These are phyloP conservation scores for Lasioglossum baleicum DNA, from an alignment of 1,140 invertebrate genomes.

Conservation along the genomic window DNA sequence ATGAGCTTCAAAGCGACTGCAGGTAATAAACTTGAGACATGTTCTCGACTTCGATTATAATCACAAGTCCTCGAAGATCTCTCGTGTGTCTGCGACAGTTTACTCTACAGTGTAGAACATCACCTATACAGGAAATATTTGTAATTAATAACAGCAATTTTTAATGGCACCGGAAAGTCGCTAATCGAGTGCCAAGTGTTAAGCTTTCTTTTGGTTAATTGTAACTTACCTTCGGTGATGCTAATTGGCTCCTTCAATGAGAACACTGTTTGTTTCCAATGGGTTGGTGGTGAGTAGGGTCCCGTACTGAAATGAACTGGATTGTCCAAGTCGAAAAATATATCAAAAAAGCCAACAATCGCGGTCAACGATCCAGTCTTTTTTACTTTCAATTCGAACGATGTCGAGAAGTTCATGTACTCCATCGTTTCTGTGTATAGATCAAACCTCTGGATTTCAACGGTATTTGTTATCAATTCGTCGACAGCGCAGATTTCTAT, in stretches of 20 bases:
- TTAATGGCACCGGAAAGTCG: too few species aligned
- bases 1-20: conserved; percentile 50
- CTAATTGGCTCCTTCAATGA: conserved; percentile 88
- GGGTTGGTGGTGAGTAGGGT: conserved; percentile 88
- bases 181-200: too few species aligned
- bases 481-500: conserved; percentile 91
- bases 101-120: conserved; percentile 83
- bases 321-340: conserved; percentile 89
- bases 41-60: conserved; percentile 79
- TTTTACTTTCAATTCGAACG: conserved; percentile 87
- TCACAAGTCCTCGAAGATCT: conserved; percentile 82
- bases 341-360: conserved; percentile 96
- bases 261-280: conserved; percentile 99
- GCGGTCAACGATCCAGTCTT: conserved; percentile 90
- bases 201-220: neutral
- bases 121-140: conserved; percentile 76
- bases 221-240: conserved; percentile 85
- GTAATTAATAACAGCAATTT: neutral
- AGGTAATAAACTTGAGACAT: conserved; percentile 73
- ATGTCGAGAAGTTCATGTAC: conserved; percentile 89
- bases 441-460: conserved; percentile 86
- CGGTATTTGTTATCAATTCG: conserved; percentile 87
- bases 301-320: conserved; percentile 87
- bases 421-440: conserved; percentile 90
- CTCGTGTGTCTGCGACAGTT: conserved; percentile 82